Percentiles rank a stretch among this genome's conserved stretches.
phyloP scores from a whole-genome alignment of 2,888 invertebrate species.

The Drosophila lutescens region DNA sequence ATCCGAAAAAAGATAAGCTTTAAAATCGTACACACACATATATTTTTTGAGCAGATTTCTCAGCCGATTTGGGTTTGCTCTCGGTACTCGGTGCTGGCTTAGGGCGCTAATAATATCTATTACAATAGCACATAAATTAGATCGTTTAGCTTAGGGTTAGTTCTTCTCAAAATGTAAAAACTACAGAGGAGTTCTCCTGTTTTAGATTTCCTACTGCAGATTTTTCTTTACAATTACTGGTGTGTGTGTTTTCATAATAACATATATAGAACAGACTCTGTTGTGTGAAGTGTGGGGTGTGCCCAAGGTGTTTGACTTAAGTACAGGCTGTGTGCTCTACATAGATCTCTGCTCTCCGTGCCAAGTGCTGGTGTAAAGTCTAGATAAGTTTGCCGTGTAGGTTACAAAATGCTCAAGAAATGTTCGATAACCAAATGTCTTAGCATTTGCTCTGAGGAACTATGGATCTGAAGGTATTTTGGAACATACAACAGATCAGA shows the following conservation, averaged over 20 bases:
- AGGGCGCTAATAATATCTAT: slow-evolving; percentile 56
- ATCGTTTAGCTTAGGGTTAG: slow-evolving; percentile 36
- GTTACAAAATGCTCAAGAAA: slow-evolving; percentile 62
- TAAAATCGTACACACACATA: slow-evolving; percentile 35
- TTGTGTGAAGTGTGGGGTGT: background rate
- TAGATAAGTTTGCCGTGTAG: slow-evolving; percentile 37
- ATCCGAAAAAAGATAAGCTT: background rate
- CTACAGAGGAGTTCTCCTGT: slow-evolving; percentile 12
- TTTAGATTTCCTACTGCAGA: background rate
- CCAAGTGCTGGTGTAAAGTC: slow-evolving; percentile 40
- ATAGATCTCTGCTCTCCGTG: slow-evolving; percentile 19
- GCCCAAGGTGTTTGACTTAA: slow-evolving; percentile 16
- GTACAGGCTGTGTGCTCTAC: slow-evolving; percentile 35
- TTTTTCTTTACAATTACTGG: slow-evolving; percentile 7
- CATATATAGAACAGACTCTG: slow-evolving; percentile 1
- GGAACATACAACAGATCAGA: too few species aligned
- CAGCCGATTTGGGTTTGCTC: slow-evolving; percentile 26
- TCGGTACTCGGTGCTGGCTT: slow-evolving; percentile 31
- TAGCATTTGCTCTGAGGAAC: slow-evolving; percentile 15
- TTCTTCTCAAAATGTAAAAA: slow-evolving; percentile 32
- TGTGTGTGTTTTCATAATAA: background rate
- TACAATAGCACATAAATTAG: slow-evolving; percentile 45
- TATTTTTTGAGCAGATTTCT: slow-evolving; percentile 56
- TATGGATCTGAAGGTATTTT: slow-evolving; percentile 11
- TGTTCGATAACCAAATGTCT: slow-evolving; percentile 14